Conservation (phyloP, 2,113 vertebrate genomes). For the Phalacrocorax aristotelis region DNA sequence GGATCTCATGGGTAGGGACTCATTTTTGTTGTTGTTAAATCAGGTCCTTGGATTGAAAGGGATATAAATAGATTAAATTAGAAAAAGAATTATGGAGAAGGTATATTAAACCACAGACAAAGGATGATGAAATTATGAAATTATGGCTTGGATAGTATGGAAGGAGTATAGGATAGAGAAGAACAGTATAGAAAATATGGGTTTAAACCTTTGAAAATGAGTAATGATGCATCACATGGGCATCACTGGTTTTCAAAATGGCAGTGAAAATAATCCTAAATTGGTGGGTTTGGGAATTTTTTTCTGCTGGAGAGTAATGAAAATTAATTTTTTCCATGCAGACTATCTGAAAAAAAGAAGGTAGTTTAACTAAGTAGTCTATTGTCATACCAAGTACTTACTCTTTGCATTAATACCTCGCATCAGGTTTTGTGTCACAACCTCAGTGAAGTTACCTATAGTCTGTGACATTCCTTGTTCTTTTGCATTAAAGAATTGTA, state of each 20-base stretch:
- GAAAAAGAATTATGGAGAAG: conserved; percentile 31
- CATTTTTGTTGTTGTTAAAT: conserved; percentile 37
- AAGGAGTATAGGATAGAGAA: conserved; percentile 26
- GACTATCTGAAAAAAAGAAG: conserved; percentile 53
- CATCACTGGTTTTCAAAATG: conserved; percentile 66
- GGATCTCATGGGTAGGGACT: background rate
- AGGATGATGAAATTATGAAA: conserved; percentile 57
- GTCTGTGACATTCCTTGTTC: conserved; percentile 71
- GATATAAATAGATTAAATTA: conserved; percentile 35
- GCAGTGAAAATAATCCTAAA: conserved; percentile 48
- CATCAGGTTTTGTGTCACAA: conserved; percentile 67
- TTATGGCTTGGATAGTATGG: conserved; percentile 21
- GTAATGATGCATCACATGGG: conserved; percentile 39
- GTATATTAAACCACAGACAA: conserved; percentile 48
- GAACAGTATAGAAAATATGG: conserved; percentile 49
- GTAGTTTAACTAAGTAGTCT: conserved; percentile 58
- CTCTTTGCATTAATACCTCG: conserved; percentile 73
- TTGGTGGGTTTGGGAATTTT: conserved; percentile 21
- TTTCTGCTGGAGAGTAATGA: conserved; percentile 59
- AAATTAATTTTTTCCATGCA: conserved; percentile 64
- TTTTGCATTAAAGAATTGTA: conserved; percentile 70
- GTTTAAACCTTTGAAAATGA: conserved; percentile 71
- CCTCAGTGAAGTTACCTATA: conserved; percentile 68
- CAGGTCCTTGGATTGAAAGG: conserved; percentile 23
- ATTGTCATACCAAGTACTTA: conserved; percentile 72